Evolutionary conservation across 2,888 invertebrate species (phyloP).

Genomic region (Sphecodes monilicornis): DNA sequence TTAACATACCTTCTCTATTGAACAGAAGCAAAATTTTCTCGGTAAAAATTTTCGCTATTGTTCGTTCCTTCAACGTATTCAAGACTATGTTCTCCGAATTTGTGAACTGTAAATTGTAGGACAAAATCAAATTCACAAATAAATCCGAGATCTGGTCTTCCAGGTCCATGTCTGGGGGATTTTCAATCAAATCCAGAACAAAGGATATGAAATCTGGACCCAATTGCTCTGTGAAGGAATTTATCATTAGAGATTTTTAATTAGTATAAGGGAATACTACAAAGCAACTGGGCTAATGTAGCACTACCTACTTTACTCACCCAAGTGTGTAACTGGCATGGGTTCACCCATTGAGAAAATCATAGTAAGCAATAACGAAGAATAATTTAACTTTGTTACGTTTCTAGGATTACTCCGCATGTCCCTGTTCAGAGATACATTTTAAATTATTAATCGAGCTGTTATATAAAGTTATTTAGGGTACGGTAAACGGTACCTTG

Average conservation of each 20-base stretch:
- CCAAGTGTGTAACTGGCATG: slow-evolving; percentile 95
- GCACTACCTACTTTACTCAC: slow-evolving; percentile 85
- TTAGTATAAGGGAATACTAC: background rate
- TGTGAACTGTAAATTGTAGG: slow-evolving; percentile 95
- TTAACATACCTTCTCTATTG: slow-evolving; percentile 93
- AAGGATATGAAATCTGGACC: slow-evolving; percentile 93
- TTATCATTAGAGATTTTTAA: slow-evolving; percentile 3
- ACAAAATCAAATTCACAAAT: slow-evolving; percentile 92
- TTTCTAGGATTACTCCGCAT: slow-evolving; percentile 93
- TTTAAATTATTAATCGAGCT: slow-evolving; percentile 18
- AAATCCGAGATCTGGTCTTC: slow-evolving; percentile 94
- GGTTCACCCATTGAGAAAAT: slow-evolving; percentile 96
- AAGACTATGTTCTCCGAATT: slow-evolving; percentile 90
- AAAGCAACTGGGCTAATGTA: background rate
- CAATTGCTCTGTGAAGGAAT: slow-evolving; percentile 90
- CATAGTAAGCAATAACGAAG: slow-evolving; percentile 93
- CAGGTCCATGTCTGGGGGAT: slow-evolving; percentile 91
- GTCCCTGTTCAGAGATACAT: slow-evolving; percentile 85
- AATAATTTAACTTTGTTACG: slow-evolving; percentile 92
- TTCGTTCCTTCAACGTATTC: slow-evolving; percentile 88
- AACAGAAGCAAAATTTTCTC: slow-evolving; percentile 94
- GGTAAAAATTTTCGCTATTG: slow-evolving; percentile 94
- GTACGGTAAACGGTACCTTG: slow-evolving; percentile 86
- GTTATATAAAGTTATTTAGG: background rate
- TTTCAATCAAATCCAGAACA: slow-evolving; percentile 92